Evolutionary conservation across 2,888 invertebrate genomes (phyloP).

Genomic region (Caenorhabditis sp.): DNA sequence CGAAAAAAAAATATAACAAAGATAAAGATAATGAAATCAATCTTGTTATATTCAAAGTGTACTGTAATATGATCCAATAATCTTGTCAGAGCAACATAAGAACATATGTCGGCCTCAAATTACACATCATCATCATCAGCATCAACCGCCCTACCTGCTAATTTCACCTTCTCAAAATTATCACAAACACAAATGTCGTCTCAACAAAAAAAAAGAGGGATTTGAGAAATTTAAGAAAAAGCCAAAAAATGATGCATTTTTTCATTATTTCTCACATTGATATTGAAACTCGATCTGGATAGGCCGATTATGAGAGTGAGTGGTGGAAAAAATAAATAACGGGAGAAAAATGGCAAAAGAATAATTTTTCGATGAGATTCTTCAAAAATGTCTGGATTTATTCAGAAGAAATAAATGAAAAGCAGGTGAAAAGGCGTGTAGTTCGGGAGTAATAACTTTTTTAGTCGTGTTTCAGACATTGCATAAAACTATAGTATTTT

Average conservation of each 20-base stretch:
- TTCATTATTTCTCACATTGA: background rate
- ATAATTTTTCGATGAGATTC: background rate
- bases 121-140: slow-evolving; percentile 15
- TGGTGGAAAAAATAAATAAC: slow-evolving; percentile 1
- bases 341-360: background rate
- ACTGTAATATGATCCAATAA: slow-evolving; percentile 37
- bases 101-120: slow-evolving; percentile 43
- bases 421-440: too few relatives aligned
- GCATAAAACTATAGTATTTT: too few relatives aligned
- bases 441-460: too few relatives aligned
- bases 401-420: too few relatives aligned
- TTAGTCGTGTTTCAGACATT: too few relatives aligned
- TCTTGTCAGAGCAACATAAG: slow-evolving; percentile 40
- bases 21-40: background rate
- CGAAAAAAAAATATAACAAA: background rate
- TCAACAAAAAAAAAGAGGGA: slow-evolving; percentile 7
- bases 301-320: slow-evolving; percentile 5
- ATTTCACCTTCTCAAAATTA: slow-evolving; percentile 43
- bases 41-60: slow-evolving; percentile 1
- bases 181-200: slow-evolving; percentile 23
- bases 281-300: slow-evolving; percentile 2
- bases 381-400: too few relatives aligned
- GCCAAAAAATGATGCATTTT: slow-evolving; percentile 4
- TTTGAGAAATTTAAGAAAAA: background rate
- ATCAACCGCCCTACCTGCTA: background rate